These are phyloP conservation scores for Arnoldichthys spilopterus DNA, from an alignment of 2,797 vertebrate genomes.

Conservation along the genomic window DNA sequence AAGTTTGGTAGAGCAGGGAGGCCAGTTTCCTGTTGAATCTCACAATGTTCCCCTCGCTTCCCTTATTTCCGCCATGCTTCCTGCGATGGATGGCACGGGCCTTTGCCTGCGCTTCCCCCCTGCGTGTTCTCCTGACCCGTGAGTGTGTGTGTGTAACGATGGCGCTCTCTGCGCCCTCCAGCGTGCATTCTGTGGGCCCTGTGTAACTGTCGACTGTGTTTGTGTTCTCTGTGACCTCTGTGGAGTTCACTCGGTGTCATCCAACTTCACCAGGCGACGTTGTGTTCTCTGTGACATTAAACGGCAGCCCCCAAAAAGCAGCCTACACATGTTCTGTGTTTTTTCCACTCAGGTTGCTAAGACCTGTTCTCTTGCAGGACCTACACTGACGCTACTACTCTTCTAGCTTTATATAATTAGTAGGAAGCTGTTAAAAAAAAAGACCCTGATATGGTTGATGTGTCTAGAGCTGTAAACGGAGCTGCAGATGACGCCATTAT, in stretches of 20 bases:
- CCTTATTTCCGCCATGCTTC: slow-evolving; percentile 55
- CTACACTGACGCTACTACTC: neutral
- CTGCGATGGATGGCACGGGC: slow-evolving; percentile 61
- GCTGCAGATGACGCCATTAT: neutral
- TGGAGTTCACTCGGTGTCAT: slow-evolving; percentile 24
- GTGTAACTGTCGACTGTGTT: slow-evolving; percentile 51
- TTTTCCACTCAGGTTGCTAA: slow-evolving; percentile 12
- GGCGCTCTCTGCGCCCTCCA: slow-evolving; percentile 12
- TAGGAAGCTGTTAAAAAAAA: neutral
- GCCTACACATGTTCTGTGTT: neutral
- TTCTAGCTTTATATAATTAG: neutral
- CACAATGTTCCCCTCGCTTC: slow-evolving; percentile 40
- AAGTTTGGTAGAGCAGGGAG: slow-evolving; percentile 2
- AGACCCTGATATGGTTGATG: no score
- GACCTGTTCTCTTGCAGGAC: neutral
- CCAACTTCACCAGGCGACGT: neutral
- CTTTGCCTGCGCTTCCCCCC: slow-evolving; percentile 50
- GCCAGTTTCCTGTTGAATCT: slow-evolving; percentile 43
- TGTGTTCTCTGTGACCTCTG: slow-evolving; percentile 32
- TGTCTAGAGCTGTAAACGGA: neutral
- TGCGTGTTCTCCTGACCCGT: slow-evolving; percentile 61
- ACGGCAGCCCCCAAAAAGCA: slow-evolving; percentile 23
- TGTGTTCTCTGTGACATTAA: slow-evolving; percentile 28
- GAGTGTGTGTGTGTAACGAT: slow-evolving; percentile 60
- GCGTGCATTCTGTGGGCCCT: slow-evolving; percentile 30